Conservation (phyloP, 2,888 invertebrate genomes). For the Clivina fossor region DNA sequence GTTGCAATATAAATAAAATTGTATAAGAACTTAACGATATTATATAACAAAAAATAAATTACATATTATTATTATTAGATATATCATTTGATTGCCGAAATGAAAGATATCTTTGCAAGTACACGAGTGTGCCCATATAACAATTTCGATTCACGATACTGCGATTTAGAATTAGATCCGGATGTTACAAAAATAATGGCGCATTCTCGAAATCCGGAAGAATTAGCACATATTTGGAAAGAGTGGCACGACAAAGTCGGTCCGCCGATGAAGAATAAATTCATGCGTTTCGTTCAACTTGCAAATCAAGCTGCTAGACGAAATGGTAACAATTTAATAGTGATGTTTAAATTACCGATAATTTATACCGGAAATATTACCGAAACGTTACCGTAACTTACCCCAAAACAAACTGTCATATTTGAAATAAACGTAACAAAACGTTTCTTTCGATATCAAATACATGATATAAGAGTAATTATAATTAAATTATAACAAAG, state of each 20-base stretch:
- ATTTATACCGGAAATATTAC: no score
- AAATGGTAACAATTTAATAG: slow-evolving; percentile 60
- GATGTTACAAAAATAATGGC: slow-evolving; percentile 68
- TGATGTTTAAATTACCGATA: no score
- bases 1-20: no score
- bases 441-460: no score
- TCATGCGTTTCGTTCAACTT: slow-evolving; percentile 75
- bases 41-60: slow-evolving; percentile 10
- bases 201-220: slow-evolving; percentile 72
- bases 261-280: slow-evolving; percentile 71
- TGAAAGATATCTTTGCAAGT: slow-evolving; percentile 76
- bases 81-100: slow-evolving; percentile 70
- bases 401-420: no score
- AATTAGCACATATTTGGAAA: slow-evolving; percentile 76
- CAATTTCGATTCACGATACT: slow-evolving; percentile 57
- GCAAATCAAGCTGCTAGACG: slow-evolving; percentile 76
- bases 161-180: slow-evolving; percentile 63
- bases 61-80: slow-evolving; percentile 59
- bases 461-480: no score
- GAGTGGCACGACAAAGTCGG: slow-evolving; percentile 81
- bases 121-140: slow-evolving; percentile 71
- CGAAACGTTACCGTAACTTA: no score
- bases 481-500: no score
- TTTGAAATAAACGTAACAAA: no score
- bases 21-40: no score